Evolutionary conservation across 2,888 invertebrate genomes (phyloP).

Genomic region (Acrobasis repandana): DNA sequence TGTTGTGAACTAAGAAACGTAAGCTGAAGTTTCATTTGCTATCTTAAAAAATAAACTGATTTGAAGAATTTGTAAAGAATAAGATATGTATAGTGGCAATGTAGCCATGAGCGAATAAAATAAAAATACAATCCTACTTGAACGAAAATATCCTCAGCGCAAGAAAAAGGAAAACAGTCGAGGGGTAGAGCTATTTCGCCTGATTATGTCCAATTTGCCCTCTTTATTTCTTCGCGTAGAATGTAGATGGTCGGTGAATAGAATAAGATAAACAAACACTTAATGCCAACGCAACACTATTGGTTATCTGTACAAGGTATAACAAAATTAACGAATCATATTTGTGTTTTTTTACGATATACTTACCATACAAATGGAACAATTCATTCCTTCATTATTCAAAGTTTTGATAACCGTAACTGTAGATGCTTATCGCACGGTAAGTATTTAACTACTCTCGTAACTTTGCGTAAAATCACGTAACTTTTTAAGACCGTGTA

Average conservation of each 20-base stretch:
- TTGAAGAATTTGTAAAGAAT: not conserved
- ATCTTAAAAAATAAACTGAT: not conserved
- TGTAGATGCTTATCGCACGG: not conserved
- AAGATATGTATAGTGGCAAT: not conserved
- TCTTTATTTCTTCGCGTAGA: constrained; percentile 32
- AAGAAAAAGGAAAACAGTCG: constrained; percentile 36
- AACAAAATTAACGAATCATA: too few species aligned
- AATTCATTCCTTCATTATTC: too few species aligned
- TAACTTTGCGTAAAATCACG: not conserved
- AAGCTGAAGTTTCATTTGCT: not conserved
- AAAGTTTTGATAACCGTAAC: not conserved
- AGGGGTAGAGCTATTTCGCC: constrained; percentile 42
- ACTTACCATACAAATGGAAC: too few species aligned
- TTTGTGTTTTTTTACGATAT: too few species aligned
- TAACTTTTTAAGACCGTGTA: not conserved
- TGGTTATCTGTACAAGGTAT: not conserved
- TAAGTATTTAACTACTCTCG: not conserved
- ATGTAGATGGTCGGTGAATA: not conserved
- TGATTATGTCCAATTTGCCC: constrained; percentile 49
- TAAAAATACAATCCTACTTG: constrained; percentile 26
- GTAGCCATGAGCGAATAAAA: constrained; percentile 13
- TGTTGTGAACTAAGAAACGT: not conserved
- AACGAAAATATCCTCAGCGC: constrained; percentile 24
- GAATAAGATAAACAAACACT: constrained; percentile 9
- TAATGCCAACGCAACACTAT: not conserved